Evolutionary conservation across 2,888 invertebrate species (phyloP).

Genomic region (Dryadula phaetusa): DNA sequence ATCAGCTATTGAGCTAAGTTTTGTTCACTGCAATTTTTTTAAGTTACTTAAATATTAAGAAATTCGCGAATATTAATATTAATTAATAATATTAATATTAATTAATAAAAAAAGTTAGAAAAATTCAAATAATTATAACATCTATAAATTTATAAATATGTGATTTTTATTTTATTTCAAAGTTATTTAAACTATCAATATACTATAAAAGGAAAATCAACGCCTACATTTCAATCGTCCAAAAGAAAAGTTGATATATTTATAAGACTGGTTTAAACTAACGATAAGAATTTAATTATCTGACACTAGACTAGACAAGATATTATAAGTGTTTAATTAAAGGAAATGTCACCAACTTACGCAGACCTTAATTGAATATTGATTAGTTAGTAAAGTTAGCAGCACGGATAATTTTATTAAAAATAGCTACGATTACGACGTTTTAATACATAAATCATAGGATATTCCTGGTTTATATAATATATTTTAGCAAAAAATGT

Average conservation of each 20-base stretch:
- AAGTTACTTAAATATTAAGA: no score
- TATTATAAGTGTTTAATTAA: constrained; percentile 15
- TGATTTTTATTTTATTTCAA: no score
- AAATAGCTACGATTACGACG: neutral
- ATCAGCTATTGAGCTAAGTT: no score
- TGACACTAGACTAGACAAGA: neutral
- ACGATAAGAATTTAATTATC: constrained; percentile 13
- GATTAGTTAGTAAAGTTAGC: constrained; percentile 12
- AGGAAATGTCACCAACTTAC: neutral
- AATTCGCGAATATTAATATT: no score
- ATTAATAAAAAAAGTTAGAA: no score
- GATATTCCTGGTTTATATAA: neutral
- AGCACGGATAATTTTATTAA: neutral
- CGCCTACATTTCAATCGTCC: neutral
- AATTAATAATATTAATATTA: no score
- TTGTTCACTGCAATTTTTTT: no score
- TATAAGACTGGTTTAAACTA: neutral
- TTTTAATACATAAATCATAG: neutral
- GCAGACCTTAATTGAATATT: constrained; percentile 21
- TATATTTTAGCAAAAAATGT: neutral
- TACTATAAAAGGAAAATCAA: neutral
- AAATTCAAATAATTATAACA: no score
- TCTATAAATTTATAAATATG: no score
- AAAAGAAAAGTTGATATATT: neutral
- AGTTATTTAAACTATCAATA: no score